phyloP scores from a whole-genome alignment of 1,140 invertebrate species.

The Nephotettix cincticeps region DNA sequence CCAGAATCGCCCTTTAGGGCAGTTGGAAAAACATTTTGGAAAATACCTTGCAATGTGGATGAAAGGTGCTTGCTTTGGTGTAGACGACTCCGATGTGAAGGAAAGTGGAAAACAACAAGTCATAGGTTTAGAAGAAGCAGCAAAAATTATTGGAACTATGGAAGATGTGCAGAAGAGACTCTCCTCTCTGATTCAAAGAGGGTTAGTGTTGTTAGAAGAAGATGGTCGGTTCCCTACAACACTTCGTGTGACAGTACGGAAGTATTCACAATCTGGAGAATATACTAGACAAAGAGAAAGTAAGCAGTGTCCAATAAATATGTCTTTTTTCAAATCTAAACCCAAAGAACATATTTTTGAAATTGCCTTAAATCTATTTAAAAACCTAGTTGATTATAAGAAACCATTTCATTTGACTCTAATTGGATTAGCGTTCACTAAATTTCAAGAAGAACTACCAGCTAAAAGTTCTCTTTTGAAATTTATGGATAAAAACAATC shows the following conservation, averaged over 20 bases:
- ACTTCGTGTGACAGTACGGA: constrained; percentile 69
- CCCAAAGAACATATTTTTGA: constrained; percentile 64
- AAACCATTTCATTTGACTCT: constrained; percentile 76
- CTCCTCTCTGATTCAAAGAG: constrained; percentile 60
- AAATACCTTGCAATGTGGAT: constrained; percentile 64
- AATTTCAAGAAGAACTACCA: constrained; percentile 53
- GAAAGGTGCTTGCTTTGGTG: constrained; percentile 66
- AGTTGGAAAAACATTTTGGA: constrained; percentile 60
- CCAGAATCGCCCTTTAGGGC: constrained; percentile 58
- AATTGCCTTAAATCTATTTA: constrained; percentile 72
- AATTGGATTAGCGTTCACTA: constrained; percentile 73
- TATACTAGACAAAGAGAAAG: constrained; percentile 66
- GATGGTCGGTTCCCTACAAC: constrained; percentile 73
- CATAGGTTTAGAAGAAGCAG: constrained; percentile 74
- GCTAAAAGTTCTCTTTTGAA: constrained; percentile 49
- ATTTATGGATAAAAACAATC: constrained; percentile 11
- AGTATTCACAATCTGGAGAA: constrained; percentile 57
- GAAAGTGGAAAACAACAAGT: constrained; percentile 65
- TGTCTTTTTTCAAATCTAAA: constrained; percentile 57
- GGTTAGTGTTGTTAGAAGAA: constrained; percentile 67
- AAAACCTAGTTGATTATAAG: constrained; percentile 66
- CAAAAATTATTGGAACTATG: constrained; percentile 64
- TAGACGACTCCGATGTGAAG: constrained; percentile 68
- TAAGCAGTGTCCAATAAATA: constrained; percentile 66
- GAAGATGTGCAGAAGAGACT: constrained; percentile 70